Evolutionary conservation across 2,888 invertebrate genomes (phyloP), one percentile per base, ranked within the genome.

Genomic region (Anagyrus pseudococci): DNA sequence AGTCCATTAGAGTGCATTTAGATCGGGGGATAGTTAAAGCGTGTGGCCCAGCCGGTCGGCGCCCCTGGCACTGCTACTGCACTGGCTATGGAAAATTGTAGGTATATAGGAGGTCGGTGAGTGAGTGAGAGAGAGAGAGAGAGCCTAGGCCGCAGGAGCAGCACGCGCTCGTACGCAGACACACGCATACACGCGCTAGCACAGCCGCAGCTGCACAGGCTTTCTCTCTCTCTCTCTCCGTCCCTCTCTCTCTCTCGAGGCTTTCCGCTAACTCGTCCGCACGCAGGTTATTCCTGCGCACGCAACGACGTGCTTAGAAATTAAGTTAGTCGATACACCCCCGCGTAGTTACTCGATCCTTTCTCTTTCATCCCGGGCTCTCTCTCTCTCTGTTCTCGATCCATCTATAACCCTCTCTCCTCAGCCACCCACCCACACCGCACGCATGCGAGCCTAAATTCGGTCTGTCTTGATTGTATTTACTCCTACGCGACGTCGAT

Each of bases 1-100:
- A 80, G 79, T 79, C 80, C 80, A 80, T 80, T 80, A 79, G 80
- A 79, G 80, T 79, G 79, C 80, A 80, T 80, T 79, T 80, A 79
- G 79, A 80, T 80, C 78, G 78, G 73, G 77, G 77, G 77, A 79
- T 79, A 79, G 80, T 78, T 79, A 77, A 79, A 68, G 67, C 58
- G 68, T n/a, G n/a, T n/a, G n/a, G n/a, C n/a, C n/a, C 72, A 73
- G 70, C 69, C 68, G 66, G 62, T 68, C 66, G 66, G 67, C 64
- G 58, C 53, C 54, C 61, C 60, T 58, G n/a, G 57, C 64, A 64
- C 56, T 60, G 62, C 58, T 59, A 60, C 41, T 54, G 59, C 65
- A 59, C 62, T 66, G 62, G 69, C 70, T 70, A 71, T 68, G 69
- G 76, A 76, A 76, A 77, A 75, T 74, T 73, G 71, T 73, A 66